Conservation (phyloP, 1,140 invertebrate genomes). For the Drepana arcuata region DNA sequence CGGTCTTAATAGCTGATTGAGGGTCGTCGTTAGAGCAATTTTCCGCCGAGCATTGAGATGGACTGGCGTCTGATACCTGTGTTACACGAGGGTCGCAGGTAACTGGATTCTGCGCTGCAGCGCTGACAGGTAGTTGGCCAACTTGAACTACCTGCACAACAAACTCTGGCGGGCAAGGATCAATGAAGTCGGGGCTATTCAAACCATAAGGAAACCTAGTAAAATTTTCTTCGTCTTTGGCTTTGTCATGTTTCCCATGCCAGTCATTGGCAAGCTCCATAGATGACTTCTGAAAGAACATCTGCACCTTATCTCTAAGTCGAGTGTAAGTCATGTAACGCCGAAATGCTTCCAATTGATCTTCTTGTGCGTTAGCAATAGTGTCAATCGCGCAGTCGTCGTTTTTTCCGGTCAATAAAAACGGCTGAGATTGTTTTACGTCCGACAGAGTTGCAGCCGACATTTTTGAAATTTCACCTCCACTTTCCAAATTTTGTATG, state of each 20-base stretch:
- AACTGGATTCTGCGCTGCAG: constrained; percentile 60
- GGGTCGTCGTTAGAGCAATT: constrained; percentile 42
- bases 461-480: constrained; percentile 50
- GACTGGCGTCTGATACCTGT: constrained; percentile 54
- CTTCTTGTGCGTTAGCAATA: constrained; percentile 14
- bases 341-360: constrained; percentile 32
- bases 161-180: constrained; percentile 24
- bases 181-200: constrained; percentile 40
- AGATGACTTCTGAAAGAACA: constrained; percentile 42
- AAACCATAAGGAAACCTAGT: constrained; percentile 36
- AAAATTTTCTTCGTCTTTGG: constrained; percentile 23
- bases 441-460: constrained; percentile 73
- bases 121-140: constrained; percentile 61
- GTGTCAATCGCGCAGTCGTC: no score
- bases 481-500: constrained; percentile 55
- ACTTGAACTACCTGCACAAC: constrained; percentile 65
- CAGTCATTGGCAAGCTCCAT: constrained; percentile 30
- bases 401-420: constrained; percentile 40
- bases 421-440: constrained; percentile 68
- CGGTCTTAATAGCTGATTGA: constrained; percentile 42
- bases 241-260: constrained; percentile 10
- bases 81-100: constrained; percentile 61
- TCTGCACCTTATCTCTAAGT: constrained; percentile 43
- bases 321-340: constrained; percentile 32
- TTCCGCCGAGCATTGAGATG: constrained; percentile 52